Evolutionary conservation across 30 jellyfish, hydroid and myxozoan genomes (phyloP).

Genomic region (Sanderia malayensis): DNA sequence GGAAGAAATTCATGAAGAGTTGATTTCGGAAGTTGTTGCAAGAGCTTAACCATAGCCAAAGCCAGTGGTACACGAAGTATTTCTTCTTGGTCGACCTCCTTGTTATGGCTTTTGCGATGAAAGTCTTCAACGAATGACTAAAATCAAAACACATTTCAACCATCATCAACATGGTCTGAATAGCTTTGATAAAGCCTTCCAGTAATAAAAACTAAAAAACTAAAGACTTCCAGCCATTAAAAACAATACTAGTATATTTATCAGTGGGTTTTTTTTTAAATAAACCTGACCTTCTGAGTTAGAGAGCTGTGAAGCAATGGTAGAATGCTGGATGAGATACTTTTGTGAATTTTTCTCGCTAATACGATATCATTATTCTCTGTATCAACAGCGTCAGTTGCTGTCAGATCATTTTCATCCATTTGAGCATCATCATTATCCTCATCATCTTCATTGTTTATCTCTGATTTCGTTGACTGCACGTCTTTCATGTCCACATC

Average conservation of each 20-base stretch:
- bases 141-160: constrained; percentile 13
- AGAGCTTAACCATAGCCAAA: constrained; percentile 74
- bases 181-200: too few species aligned
- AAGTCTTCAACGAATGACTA: constrained; percentile 74
- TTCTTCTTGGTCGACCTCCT: constrained; percentile 79
- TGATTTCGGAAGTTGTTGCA: constrained; percentile 81
- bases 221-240: too few species aligned
- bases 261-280: too few species aligned
- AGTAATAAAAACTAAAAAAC: too few species aligned
- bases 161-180: too few species aligned
- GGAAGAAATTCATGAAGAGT: constrained; percentile 67
- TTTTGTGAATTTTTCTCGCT: constrained; percentile 54
- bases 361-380: too few species aligned
- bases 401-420: not conserved
- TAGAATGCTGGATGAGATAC: constrained; percentile 39
- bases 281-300: constrained; percentile 89
- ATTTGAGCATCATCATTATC: too few species aligned
- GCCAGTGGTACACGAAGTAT: constrained; percentile 92
- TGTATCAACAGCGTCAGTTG: not conserved
- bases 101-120: constrained; percentile 73
- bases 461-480: too few species aligned
- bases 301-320: constrained; percentile 84
- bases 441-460: too few species aligned
- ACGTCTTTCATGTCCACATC: too few species aligned
- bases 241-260: too few species aligned